Base-by-base conservation (phyloP, 2,113 vertebrate genomes). In the Apistogramma diplotaenia region DNA sequence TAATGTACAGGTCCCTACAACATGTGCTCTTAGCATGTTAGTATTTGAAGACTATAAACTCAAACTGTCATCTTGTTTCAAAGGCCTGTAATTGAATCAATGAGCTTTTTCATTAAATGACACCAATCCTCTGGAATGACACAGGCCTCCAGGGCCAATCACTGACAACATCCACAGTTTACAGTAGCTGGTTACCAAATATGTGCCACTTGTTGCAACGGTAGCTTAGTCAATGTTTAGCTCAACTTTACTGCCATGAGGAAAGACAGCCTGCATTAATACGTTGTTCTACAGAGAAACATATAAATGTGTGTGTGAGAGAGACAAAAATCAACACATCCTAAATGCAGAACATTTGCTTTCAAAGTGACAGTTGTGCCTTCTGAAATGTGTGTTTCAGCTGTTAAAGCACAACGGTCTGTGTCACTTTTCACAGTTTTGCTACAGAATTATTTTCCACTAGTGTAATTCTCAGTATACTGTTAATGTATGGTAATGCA, bases 1-100 rank as follows among this genome's bases (percentile, higher is more conserved):
- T 23, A 29, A 3, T 21, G 31, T 65, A 75, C 71, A 78, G 76
- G 71, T 76, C 65, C 82, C 72, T 67, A 74, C 59, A 54, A 27
- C 15, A 18, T 74, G n/a, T 70, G 54, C 4, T 19, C 23, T 56
- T 56, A 74, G 25, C 1, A 1, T 6, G 27, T 8, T 29, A 23
- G 21, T 1, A 23, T 35, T 5, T 46, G 21, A 56, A 51, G 19
- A 15, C 67, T 18, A 35, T 54, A 78, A 31, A 61, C 55, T 25
- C 53, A 53, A 37, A 53, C 31, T 67, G n/a, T 67, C 43, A 49
- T 61, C 53, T 16, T 49, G 46, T 6, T 18, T 16, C 16, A 49
- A 7, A 12, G 13, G 2, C 4, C 51, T 57, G 4, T 29, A 43
- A 19, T 54, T 27, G 40, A 54, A 6, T 46, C 43, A 46, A 16